Percentiles rank a stretch among this genome's conserved stretches.
Evolutionary conservation across 2,797 vertebrate genomes (phyloP).

Genomic region (Anabas testudineus): DNA sequence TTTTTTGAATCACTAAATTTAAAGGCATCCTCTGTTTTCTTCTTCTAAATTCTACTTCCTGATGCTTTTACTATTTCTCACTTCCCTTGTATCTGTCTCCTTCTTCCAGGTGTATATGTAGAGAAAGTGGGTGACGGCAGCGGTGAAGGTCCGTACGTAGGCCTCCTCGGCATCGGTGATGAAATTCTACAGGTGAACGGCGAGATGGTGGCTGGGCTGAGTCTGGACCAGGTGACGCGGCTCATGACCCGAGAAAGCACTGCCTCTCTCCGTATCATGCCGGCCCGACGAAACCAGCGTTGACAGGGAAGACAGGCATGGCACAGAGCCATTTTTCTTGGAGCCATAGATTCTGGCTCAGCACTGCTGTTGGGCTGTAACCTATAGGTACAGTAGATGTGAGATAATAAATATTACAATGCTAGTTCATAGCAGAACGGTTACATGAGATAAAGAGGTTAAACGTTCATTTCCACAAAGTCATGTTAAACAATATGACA

Average conservation of each 20-base stretch:
- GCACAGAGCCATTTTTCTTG: constrained; percentile 27
- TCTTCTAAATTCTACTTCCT: not conserved
- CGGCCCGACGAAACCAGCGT: constrained; percentile 84
- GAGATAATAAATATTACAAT: constrained; percentile 24
- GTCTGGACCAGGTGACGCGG: constrained; percentile 85
- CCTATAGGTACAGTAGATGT: constrained; percentile 1
- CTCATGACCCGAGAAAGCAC: constrained; percentile 87
- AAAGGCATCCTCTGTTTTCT: not conserved
- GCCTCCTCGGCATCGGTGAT: constrained; percentile 91
- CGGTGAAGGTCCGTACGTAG: constrained; percentile 89
- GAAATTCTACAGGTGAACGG: constrained; percentile 96
- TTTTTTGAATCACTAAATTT: constrained; percentile 8
- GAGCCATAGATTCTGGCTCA: constrained; percentile 13
- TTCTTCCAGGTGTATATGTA: constrained; percentile 90
- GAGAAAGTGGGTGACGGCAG: constrained; percentile 89
- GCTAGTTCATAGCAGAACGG: constrained; percentile 13
- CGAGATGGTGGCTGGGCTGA: constrained; percentile 88
- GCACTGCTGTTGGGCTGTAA: constrained; percentile 19
- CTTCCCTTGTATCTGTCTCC: not conserved
- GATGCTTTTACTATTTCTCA: too few species aligned
- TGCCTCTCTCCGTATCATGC: constrained; percentile 88
- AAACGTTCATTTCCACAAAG: constrained; percentile 16
- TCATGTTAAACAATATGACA: constrained; percentile 3
- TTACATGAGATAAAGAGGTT: constrained; percentile 2
- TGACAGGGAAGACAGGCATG: constrained; percentile 63